A percentile compares a stretch with the other conserved stretches of the same genome.
These are phyloP conservation scores for Hirudinaria manillensis DNA, from an alignment of 2,888 invertebrate genomes.

Conservation along the genomic window DNA sequence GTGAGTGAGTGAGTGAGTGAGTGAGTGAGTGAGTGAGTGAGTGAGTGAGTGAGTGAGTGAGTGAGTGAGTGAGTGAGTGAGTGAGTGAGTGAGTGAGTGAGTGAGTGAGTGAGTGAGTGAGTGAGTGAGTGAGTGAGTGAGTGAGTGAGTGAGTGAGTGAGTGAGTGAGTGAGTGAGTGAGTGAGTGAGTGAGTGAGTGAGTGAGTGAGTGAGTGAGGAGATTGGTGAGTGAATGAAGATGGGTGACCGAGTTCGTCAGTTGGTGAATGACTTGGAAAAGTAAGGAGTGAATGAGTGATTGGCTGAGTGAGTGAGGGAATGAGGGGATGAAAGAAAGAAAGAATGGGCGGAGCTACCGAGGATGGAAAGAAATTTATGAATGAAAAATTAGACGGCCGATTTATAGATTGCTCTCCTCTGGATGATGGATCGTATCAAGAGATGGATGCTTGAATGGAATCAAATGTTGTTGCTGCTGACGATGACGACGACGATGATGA, in stretches of 20 bases:
- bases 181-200: not conserved
- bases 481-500: slow-evolving; percentile 18
- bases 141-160: not conserved
- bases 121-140: not conserved
- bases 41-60: not conserved
- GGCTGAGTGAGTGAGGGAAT: not conserved
- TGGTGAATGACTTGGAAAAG: no score
- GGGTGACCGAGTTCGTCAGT: not conserved
- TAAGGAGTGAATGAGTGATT: no score
- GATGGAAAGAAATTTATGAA: not conserved
- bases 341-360: not conserved
- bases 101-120: not conserved
- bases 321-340: not conserved
- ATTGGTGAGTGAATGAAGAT: not conserved
- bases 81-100: not conserved
- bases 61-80: not conserved
- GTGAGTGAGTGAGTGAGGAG: not conserved
- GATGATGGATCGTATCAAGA: no score
- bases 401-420: not conserved
- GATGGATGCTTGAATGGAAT: no score
- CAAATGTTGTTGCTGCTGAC: slow-evolving; percentile 18
- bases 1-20: not conserved
- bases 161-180: not conserved
- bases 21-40: slow-evolving; percentile 1
- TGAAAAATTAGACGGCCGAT: slow-evolving; percentile 4